phyloP scores from a whole-genome alignment of 2,113 vertebrate species.

The Periophthalmus modestus region DNA sequence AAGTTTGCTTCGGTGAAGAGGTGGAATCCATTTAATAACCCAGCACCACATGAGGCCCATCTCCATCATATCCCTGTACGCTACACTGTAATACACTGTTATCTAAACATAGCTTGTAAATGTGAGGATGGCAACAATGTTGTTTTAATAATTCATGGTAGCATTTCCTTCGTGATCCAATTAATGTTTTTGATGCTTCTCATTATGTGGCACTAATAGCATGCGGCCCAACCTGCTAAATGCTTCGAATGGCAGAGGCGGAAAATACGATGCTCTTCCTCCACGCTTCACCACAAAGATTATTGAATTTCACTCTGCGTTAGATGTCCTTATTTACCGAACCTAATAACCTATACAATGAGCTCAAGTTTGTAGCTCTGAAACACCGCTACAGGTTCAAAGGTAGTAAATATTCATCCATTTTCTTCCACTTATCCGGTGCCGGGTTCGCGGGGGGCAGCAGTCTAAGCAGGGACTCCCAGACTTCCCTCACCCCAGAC shows the following conservation, averaged over 20 bases:
- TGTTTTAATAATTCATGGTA: conserved; percentile 46
- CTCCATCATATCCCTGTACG: conserved; percentile 13
- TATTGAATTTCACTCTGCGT: conserved; percentile 60
- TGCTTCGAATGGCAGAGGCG: conserved; percentile 40
- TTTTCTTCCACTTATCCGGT: too few relatives aligned
- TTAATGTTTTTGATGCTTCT: conserved; percentile 48
- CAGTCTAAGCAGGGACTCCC: too few relatives aligned
- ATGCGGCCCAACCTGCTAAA: conserved; percentile 42
- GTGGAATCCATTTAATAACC: conserved; percentile 55
- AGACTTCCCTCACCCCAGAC: too few relatives aligned
- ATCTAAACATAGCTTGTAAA: conserved; percentile 43
- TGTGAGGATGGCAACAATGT: conserved; percentile 32
- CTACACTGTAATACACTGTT: conserved; percentile 28
- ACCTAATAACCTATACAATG: conserved; percentile 6
- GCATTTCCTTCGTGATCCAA: conserved; percentile 34
- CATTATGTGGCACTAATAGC: conserved; percentile 53
- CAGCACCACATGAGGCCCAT: conserved; percentile 17
- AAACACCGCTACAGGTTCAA: conserved; percentile 19
- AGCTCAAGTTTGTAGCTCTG: conserved; percentile 29
- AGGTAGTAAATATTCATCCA: conserved; percentile 9
- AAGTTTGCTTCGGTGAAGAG: conserved; percentile 55
- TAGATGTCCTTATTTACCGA: conserved; percentile 60
- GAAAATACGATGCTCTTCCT: conserved; percentile 55
- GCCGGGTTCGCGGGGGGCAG: too few relatives aligned
- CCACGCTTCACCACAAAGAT: conserved; percentile 48